Evolutionary conservation across 2,797 vertebrate genomes (phyloP), one percentile per base, ranked within the genome.

Genomic region (Myotis planiceps): DNA sequence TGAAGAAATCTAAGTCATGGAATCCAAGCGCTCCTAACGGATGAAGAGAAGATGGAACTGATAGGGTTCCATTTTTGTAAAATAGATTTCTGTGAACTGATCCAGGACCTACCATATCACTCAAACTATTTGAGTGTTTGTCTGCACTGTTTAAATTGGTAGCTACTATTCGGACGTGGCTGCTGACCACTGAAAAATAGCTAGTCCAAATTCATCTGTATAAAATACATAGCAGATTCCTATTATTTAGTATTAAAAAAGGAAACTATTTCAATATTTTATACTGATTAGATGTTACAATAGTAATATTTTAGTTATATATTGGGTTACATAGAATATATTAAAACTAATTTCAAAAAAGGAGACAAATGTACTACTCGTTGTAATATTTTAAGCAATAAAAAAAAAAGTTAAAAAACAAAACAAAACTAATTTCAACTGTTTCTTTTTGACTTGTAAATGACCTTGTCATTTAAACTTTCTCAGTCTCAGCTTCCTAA

Each of bases 401-500:
- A 42, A 42, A 42, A 42, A 42, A 42, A 42, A 42, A 42, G 42
- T 42, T 42, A 42, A 42, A 42, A 42, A 42, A 7, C 39, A 39
- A 39, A 10, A 2, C 42, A 42, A 42, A 42, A 42, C 84, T 88
- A 89, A 92, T 37, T 68, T 93, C 68, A 80, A 69, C 23, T 23
- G 2, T 68, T 84, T 68, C 16, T 83, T 72, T 84, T 84, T 92
- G 58, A 65, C 45, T 94, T 88, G 72, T 79, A 92, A 72, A 94
- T 53, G 58, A 92, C 60, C 60, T 39, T 60, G 10, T 81, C 39
- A 86, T 92, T 92, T 89, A 90, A 94, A 82, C 69, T 29, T 81
- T 89, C 80, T 90, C 75, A 65, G 75, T 90, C 90, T 91, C 34
- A 74, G 75, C 76, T 93, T 90, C 76, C 86, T 91, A 87, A 72